Evolutionary conservation across 2,797 vertebrate species (phyloP), one percentile per base, ranked within the genome.

Genomic region (Bradypodion ventrale): DNA sequence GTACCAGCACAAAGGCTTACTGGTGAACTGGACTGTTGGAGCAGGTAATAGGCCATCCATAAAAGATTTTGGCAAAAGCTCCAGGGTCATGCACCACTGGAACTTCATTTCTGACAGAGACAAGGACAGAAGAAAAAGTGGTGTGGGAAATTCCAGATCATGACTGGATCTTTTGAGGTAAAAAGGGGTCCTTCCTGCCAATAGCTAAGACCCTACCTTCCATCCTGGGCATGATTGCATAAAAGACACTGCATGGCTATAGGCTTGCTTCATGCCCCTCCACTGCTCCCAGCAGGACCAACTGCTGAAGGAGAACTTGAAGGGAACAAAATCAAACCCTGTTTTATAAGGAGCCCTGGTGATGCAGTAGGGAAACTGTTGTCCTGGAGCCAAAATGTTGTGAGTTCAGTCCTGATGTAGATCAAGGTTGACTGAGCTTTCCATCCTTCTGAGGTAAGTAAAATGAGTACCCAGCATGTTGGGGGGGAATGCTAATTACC

Each of bases 21-120:
- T 77, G 66, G 77, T 77, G 32, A 42, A 7, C 52, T 81, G 87
- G 79, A 85, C 87, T 77, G 84, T 87, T 0, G 1, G 83, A 88
- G 83, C 84, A 69, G 88, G 82, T 87, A 89, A 8, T 84, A 87
- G 85, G 92, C 94, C 94, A 94, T 94, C 94, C 94, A 94, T 94
- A 93, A 94, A 93, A 89, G 90, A 93, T 59, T 13, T 56, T 88
- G 90, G 87, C 83, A 13, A 85, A 83, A 59, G 46, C 84, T 60
- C 44, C 80, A 59, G 56, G 68, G 32, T 13, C 32, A 82, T 32
- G 0, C 44, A 69, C 83, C 65, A 7, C 59, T 37, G 25, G 60
- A 44, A 44, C 62, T 25, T 2, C 21, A 1, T 10, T 76, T 76
- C 32, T 19, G 7, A 25, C 7, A 69, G 65, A n/a, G 65, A 16